Evolutionary conservation across 2,113 vertebrate species (phyloP).

Genomic region (Etia nguti): DNA sequence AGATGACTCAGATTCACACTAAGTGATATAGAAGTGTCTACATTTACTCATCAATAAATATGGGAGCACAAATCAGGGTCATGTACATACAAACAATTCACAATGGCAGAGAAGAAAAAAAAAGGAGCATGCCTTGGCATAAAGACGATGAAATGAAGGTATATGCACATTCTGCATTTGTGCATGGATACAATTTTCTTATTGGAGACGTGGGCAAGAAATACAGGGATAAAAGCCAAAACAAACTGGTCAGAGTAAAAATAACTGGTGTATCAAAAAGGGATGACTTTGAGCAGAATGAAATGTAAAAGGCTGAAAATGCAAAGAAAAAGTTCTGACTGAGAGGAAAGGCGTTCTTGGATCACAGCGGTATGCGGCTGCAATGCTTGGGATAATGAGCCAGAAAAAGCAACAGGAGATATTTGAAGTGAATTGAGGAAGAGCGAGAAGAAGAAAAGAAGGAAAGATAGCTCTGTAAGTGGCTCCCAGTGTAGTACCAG

Average conservation of each 20-base stretch:
- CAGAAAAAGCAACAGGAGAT: constrained; percentile 10
- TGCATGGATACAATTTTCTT: not conserved
- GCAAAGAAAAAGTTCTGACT: not conserved
- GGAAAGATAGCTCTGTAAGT: not conserved
- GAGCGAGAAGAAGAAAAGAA: not conserved
- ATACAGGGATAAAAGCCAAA: not conserved
- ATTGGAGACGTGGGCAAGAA: not conserved
- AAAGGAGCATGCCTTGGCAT: not conserved
- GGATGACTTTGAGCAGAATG: not conserved
- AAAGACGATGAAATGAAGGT: not conserved
- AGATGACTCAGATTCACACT: not conserved
- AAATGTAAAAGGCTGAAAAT: not conserved
- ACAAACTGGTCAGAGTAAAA: not conserved
- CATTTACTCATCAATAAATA: not conserved
- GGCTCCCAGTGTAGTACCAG: not conserved
- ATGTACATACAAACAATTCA: not conserved
- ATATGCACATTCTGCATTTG: not conserved
- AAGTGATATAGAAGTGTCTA: not conserved
- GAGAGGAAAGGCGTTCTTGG: not conserved
- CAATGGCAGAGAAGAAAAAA: not conserved
- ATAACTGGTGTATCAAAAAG: constrained; percentile 12
- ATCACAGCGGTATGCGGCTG: not conserved
- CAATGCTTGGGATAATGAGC: constrained; percentile 35
- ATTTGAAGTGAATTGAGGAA: not conserved
- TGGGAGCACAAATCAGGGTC: not conserved